Conservation (phyloP, 2,113 vertebrate genomes). For the Ammospiza nelsoni region DNA sequence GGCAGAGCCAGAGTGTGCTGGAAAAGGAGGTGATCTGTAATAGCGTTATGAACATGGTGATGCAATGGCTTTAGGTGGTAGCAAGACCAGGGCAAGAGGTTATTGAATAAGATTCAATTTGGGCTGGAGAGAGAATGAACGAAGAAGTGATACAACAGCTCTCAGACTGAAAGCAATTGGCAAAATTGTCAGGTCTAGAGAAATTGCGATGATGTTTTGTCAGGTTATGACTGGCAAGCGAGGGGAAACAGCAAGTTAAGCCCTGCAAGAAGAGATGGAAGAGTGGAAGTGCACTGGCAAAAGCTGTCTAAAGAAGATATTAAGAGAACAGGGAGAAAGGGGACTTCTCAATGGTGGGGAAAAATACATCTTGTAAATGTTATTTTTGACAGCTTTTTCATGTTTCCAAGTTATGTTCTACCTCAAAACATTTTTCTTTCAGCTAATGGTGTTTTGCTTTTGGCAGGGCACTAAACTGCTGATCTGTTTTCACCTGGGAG, state of each 20-base stretch:
- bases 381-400: not conserved
- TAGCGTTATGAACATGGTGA: rapidly evolving
- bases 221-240: not conserved
- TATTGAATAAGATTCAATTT: not conserved
- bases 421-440: not conserved
- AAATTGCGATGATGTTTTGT: not conserved
- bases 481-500: not conserved
- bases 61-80: not conserved
- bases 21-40: not conserved
- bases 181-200: not conserved
- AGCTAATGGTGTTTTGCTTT: not conserved
- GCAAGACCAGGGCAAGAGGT: not conserved
- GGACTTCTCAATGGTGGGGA: not conserved
- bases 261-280: not conserved
- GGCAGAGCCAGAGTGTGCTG: not conserved
- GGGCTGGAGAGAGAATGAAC: not conserved
- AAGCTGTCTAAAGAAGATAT: not conserved
- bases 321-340: not conserved
- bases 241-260: not conserved
- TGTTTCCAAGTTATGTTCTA: not conserved
- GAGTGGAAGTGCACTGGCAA: not conserved
- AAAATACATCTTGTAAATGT: not conserved
- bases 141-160: not conserved
- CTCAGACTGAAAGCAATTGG: not conserved
- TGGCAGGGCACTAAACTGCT: not conserved